Conservation (phyloP, 2,113 vertebrate species). For the Syrrhaptes paradoxus region DNA sequence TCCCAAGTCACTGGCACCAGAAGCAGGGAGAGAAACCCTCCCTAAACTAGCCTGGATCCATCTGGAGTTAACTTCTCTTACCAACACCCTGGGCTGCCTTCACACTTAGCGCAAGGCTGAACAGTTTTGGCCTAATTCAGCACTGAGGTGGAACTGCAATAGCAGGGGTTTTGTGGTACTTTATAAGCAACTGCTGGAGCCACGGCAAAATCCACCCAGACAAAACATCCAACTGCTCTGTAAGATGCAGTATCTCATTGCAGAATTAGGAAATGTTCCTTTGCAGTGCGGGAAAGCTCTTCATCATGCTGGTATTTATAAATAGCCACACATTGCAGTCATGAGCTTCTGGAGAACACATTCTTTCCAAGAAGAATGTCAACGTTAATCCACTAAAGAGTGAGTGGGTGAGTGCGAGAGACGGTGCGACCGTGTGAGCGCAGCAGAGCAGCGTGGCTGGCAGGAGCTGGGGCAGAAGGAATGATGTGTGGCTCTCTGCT, state of each 20-base stretch:
- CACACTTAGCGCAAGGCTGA: not conserved
- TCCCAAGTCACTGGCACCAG: not conserved
- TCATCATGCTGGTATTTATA: not conserved
- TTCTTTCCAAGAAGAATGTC: not conserved
- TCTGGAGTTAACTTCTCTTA: not conserved
- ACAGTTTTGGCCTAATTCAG: not conserved
- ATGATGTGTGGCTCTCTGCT: not conserved
- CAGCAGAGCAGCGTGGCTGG: not conserved
- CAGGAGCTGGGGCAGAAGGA: not conserved
- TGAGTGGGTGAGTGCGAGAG: not conserved
- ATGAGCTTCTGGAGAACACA: not conserved
- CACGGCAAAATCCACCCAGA: not conserved
- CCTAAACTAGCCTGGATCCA: not conserved
- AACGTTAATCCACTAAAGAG: not conserved
- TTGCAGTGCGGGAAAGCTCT: not conserved
- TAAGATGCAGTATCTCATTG: not conserved
- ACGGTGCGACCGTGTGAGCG: accelerated
- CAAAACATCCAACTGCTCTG: not conserved
- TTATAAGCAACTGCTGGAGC: not conserved
- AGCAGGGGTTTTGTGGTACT: not conserved
- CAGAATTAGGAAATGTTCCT: not conserved
- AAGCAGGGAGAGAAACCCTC: not conserved
- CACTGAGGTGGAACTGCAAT: not conserved
- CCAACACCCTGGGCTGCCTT: not conserved
- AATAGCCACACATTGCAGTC: not conserved